Conservation (phyloP, 2,888 invertebrate species). For the Drosophila seclusa region DNA sequence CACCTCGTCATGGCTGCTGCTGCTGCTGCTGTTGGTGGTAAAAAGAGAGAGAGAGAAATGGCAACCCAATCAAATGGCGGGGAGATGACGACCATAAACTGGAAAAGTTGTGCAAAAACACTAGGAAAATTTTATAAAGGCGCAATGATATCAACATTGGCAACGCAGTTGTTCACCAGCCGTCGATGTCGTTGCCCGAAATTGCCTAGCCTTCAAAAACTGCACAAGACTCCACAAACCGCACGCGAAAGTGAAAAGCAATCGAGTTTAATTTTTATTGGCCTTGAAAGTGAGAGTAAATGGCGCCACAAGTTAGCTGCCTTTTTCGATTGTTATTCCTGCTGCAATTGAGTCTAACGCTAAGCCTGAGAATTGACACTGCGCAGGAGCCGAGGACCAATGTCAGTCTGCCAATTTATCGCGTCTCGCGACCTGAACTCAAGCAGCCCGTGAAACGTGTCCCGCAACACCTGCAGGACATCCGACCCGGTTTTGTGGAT, state of each 20-base stretch:
- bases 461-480: constrained; percentile 72
- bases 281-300: constrained; percentile 71
- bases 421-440: constrained; percentile 64
- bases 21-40: background rate
- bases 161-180: constrained; percentile 65
- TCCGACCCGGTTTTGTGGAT: constrained; percentile 71
- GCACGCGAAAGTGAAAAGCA: constrained; percentile 69
- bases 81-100: constrained; percentile 45
- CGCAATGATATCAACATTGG: constrained; percentile 53
- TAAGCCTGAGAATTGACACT: constrained; percentile 49
- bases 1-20: constrained; percentile 22
- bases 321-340: constrained; percentile 11
- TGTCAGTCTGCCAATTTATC: constrained; percentile 48
- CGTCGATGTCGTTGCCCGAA: constrained; percentile 43
- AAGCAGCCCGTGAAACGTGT: constrained; percentile 64
- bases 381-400: background rate
- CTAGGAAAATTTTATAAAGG: constrained; percentile 74
- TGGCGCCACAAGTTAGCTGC: constrained; percentile 30
- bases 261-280: constrained; percentile 25
- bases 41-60: constrained; percentile 37
- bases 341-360: constrained; percentile 14
- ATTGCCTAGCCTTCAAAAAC: background rate
- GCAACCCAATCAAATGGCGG: constrained; percentile 49
- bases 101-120: constrained; percentile 74
- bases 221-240: background rate